These are phyloP conservation scores for Anoplopoma fimbria DNA, from an alignment of 2,113 vertebrate genomes.

Conservation along the genomic window DNA sequence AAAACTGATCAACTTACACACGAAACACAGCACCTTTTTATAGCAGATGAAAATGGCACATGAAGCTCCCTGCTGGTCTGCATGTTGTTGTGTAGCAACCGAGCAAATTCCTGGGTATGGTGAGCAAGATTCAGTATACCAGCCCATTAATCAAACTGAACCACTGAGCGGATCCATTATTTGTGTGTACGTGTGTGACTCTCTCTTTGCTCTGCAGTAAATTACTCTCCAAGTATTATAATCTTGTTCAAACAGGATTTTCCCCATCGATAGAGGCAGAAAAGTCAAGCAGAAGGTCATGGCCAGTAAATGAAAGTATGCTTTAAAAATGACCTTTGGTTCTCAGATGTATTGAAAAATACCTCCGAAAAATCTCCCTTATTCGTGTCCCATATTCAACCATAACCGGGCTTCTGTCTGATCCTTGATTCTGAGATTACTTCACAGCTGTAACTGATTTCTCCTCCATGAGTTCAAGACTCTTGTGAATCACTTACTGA, in stretches of 20 bases:
- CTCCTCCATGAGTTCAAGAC: slow-evolving; percentile 3
- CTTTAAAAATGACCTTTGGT: not conserved
- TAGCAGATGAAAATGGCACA: not conserved
- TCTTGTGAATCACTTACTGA: slow-evolving; percentile 49
- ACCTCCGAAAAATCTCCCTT: not conserved
- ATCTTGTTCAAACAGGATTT: not conserved
- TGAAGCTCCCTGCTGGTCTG: not conserved
- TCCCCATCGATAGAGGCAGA: not conserved
- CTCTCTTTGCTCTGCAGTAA: slow-evolving; percentile 27
- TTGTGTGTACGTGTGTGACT: slow-evolving; percentile 27
- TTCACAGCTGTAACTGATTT: slow-evolving; percentile 37
- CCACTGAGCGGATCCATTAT: slow-evolving; percentile 16
- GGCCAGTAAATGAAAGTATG: not conserved
- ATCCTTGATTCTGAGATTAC: slow-evolving; percentile 14
- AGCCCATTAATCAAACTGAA: slow-evolving; percentile 58
- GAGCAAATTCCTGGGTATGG: slow-evolving; percentile 12
- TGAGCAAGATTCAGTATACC: slow-evolving; percentile 11
- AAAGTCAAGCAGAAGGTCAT: slow-evolving; percentile 12
- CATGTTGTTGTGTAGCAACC: slow-evolving; percentile 35
- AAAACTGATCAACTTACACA: not conserved
- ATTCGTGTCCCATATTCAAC: not conserved
- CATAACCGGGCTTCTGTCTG: not conserved
- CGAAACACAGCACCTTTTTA: not conserved
- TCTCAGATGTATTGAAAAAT: not conserved
- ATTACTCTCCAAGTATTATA: slow-evolving; percentile 20